Conservation (phyloP, 2,888 invertebrate species). For the Scaptomyza polygonia region DNA sequence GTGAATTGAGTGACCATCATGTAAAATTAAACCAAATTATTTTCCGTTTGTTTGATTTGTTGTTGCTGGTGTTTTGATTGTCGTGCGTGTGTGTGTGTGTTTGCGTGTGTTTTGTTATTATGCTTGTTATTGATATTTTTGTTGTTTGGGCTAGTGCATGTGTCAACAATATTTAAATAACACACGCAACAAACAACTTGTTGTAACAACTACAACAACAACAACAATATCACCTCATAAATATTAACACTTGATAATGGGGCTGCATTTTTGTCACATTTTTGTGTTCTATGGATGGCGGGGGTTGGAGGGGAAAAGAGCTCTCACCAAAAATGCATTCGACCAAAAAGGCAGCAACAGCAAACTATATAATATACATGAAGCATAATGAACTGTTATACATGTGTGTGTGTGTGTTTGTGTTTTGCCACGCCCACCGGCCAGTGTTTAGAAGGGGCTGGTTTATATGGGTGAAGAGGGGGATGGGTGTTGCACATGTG, state of each 20-base stretch:
- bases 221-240: conserved; percentile 34
- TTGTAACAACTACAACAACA: conserved; percentile 19
- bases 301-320: background rate
- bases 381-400: conserved; percentile 45
- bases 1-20: conserved; percentile 55
- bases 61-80: conserved; percentile 27
- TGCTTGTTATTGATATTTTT: conserved; percentile 40
- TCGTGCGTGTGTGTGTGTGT: conserved; percentile 25
- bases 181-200: conserved; percentile 15
- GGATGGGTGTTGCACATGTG: conserved; percentile 57
- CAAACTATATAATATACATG: conserved; percentile 52
- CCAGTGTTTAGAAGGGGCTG: background rate
- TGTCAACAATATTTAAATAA: conserved; percentile 53
- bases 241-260: conserved; percentile 53
- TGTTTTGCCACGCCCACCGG: conserved; percentile 33
- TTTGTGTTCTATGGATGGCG: background rate
- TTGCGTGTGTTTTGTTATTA: conserved; percentile 22
- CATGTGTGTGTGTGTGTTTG: background rate
- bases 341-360: conserved; percentile 16
- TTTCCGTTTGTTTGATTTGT: conserved; percentile 56
- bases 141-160: conserved; percentile 28
- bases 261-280: conserved; percentile 46
- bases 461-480: accelerated
- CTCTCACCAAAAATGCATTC: conserved; percentile 23
- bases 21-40: conserved; percentile 61